Conservation (phyloP, 2,888 invertebrate genomes). For the Frankliniella intonsa region DNA sequence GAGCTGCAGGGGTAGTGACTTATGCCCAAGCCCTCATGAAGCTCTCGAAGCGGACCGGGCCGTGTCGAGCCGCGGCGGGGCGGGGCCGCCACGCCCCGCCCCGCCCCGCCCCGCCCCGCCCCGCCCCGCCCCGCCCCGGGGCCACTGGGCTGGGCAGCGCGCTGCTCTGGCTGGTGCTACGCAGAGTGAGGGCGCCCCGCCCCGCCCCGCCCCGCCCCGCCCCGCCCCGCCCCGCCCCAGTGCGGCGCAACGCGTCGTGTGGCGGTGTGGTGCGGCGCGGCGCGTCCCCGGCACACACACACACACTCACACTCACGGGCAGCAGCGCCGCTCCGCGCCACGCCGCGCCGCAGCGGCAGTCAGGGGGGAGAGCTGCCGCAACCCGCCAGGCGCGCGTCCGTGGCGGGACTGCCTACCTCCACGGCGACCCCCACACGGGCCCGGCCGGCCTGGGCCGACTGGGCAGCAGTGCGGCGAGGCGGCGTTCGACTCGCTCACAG, state of each 20-base stretch:
- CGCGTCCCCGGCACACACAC: constrained; percentile 29
- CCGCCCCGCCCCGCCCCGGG: constrained; percentile 30
- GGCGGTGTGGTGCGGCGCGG: constrained; percentile 30
- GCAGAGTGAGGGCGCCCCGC: constrained; percentile 27
- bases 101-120: too few relatives aligned
- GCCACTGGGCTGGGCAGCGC: constrained; percentile 3
- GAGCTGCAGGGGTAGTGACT: background rate
- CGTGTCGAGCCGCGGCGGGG: background rate
- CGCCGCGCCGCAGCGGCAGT: constrained; percentile 16
- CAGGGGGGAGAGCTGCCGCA: constrained; percentile 26
- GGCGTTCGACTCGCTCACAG: background rate
- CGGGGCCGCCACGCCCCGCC: constrained; percentile 30
- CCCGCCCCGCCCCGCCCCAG: constrained; percentile 31
- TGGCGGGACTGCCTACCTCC: constrained; percentile 20
- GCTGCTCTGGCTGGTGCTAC: background rate
- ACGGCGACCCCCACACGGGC: constrained; percentile 27
- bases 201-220: constrained; percentile 33
- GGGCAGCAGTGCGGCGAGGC: background rate
- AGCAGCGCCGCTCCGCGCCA: constrained; percentile 17
- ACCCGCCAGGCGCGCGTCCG: constrained; percentile 26
- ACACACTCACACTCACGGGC: constrained; percentile 28
- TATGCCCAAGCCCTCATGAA: background rate
- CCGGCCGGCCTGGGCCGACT: background rate
- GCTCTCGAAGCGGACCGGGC: constrained; percentile 2
- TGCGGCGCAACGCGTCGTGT: constrained; percentile 31